phyloP scores from a whole-genome alignment of 2,113 vertebrate genomes.

The Hippocampus barbouri region DNA sequence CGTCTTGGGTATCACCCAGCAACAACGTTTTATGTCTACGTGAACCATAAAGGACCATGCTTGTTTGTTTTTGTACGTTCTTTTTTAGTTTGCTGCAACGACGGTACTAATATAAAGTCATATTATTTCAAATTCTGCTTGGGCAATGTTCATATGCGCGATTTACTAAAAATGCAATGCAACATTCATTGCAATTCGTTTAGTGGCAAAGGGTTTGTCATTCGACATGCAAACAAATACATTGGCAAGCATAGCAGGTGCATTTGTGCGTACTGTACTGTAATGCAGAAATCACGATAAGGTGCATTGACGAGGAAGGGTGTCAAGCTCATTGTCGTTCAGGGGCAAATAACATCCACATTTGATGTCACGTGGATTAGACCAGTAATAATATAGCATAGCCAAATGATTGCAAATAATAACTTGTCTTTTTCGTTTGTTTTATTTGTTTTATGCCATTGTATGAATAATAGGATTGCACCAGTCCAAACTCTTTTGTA shows the following conservation, averaged over 20 bases:
- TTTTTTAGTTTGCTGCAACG: background rate
- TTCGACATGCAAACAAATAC: background rate
- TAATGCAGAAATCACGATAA: background rate
- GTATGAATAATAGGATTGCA: background rate
- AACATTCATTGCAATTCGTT: background rate
- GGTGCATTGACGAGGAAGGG: background rate
- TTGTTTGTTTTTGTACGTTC: background rate
- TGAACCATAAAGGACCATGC: background rate
- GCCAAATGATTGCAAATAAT: background rate
- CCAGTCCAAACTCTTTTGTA: too few species aligned
- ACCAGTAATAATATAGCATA: background rate
- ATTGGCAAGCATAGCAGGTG: constrained; percentile 3
- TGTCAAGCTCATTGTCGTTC: background rate
- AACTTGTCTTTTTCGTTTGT: background rate
- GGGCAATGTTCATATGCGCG: background rate
- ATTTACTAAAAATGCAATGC: background rate
- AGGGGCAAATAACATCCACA: background rate
- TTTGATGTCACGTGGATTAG: background rate
- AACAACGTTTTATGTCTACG: constrained; percentile 40
- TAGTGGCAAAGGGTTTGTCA: background rate
- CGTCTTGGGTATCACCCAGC: constrained; percentile 60
- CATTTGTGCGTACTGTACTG: background rate
- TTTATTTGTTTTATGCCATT: background rate
- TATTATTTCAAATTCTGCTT: background rate
- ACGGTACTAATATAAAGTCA: background rate